Percentiles rank a stretch among this genome's conserved stretches.
These are phyloP conservation scores for Malacoctenus gilli DNA, from an alignment of 2,797 vertebrate genomes.

Conservation along the genomic window DNA sequence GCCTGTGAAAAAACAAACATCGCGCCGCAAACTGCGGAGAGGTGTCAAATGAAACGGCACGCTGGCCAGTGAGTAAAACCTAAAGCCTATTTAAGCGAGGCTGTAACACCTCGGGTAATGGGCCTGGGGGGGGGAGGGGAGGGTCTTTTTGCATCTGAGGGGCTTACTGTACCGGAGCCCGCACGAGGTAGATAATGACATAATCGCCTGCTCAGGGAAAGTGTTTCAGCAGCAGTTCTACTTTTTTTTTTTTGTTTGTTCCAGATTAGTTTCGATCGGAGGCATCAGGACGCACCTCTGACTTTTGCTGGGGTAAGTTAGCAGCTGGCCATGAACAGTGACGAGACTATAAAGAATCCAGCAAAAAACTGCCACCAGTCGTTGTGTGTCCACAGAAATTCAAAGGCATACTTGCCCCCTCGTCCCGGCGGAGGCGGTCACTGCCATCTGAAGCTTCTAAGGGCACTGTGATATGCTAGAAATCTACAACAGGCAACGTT, in stretches of 20 bases:
- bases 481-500: too few relatives aligned
- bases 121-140: too few relatives aligned
- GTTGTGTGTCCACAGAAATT: not conserved
- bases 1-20: constrained; percentile 72
- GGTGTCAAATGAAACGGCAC: constrained; percentile 65
- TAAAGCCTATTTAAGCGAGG: constrained; percentile 54
- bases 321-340: constrained; percentile 5
- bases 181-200: constrained; percentile 50
- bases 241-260: too few relatives aligned
- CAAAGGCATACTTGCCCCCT: not conserved
- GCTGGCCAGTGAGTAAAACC: constrained; percentile 51
- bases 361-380: too few relatives aligned
- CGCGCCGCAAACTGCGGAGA: constrained; percentile 58
- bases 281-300: not conserved
- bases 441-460: not conserved
- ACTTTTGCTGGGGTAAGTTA: not conserved
- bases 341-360: not conserved
- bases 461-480: not conserved
- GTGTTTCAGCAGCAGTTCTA: constrained; percentile 21
- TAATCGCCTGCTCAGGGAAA: constrained; percentile 63
- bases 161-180: constrained; percentile 40
- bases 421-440: not conserved
- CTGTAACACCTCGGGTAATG: constrained; percentile 56
- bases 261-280: constrained; percentile 3
- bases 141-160: constrained; percentile 52